Percentiles rank a stretch among this genome's conserved stretches.
Evolutionary conservation across 2,797 vertebrate genomes (phyloP).

Genomic region (Denticeps clupeoides): DNA sequence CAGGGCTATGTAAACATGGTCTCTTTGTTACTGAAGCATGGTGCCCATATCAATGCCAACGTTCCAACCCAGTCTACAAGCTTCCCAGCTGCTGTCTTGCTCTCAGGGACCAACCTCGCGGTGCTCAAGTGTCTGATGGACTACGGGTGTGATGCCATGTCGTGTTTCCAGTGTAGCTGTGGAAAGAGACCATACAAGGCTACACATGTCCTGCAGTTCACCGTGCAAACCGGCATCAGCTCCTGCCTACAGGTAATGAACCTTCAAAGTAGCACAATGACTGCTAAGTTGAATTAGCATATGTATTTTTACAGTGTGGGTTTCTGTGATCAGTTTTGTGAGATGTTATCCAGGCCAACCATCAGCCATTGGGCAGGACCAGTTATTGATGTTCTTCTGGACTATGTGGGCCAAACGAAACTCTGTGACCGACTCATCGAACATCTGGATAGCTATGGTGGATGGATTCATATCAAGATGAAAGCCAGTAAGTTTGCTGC

Average conservation of each 20-base stretch:
- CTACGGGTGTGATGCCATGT: conserved; percentile 54
- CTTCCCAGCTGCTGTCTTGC: conserved; percentile 70
- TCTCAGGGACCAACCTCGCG: conserved; percentile 62
- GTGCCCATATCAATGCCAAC: conserved; percentile 61
- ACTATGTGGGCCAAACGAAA: conserved; percentile 74
- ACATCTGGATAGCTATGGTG: conserved; percentile 68
- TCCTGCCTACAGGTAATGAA: too few relatives aligned
- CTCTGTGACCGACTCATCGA: conserved; percentile 74
- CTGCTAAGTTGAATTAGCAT: too few relatives aligned
- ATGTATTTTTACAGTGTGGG: too few relatives aligned
- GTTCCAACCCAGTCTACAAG: conserved; percentile 60
- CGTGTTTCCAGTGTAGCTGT: conserved; percentile 59
- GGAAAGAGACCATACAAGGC: too few relatives aligned
- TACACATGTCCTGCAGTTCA: too few relatives aligned
- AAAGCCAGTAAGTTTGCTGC: conserved; percentile 63
- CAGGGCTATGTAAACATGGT: conserved; percentile 58
- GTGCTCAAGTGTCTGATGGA: conserved; percentile 68
- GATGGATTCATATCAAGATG: conserved; percentile 69
- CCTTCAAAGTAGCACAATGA: too few relatives aligned
- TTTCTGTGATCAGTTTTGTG: conserved; percentile 67
- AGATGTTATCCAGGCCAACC: conserved; percentile 63
- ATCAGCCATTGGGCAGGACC: conserved; percentile 62
- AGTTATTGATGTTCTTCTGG: conserved; percentile 71
- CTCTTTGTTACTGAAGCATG: conserved; percentile 63
- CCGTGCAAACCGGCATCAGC: too few relatives aligned